Evolutionary conservation across 2,113 vertebrate genomes (phyloP), one percentile per base, ranked within the genome.

Genomic region (Indicator maculatus): DNA sequence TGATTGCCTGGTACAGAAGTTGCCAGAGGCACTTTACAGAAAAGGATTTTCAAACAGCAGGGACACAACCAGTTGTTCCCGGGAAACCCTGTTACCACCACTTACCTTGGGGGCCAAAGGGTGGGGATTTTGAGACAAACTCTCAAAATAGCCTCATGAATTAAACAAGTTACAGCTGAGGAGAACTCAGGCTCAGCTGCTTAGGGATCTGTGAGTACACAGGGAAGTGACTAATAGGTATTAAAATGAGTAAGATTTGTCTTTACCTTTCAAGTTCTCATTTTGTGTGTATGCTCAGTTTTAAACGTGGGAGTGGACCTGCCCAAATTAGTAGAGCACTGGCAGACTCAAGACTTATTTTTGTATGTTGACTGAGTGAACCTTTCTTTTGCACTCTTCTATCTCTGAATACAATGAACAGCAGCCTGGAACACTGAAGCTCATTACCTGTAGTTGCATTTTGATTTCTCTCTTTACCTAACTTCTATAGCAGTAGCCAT

Each of bases 101-200:
- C 8, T 91, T 70, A 66, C 10, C 53, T 80, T 3, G 7, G 60
- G 9, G 9, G 20, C 3, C 41, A 28, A 45, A 45, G 17, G 61
- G 41, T n/a, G 52, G 67, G 36, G 38, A 41, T 89, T 89, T 91
- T 81, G 39, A 72, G 61, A 59, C 65, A 58, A 88, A 53, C 20
- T 39, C 53, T 64, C 41, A 36, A 75, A 82, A 21, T 1, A 53
- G 39, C 76, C 53, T 72, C 50, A 81, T 83, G 30, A 74, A 71
- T n/a, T 31, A 59, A 95, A 96, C 21, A 61, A 93, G 88, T 24
- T 72, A 11, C 94, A 96, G 72, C 88, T 95, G 96, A 77, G 69
- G 53, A 83, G 3, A 11, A 47, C 18, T n/a, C 12, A 60, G 20
- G 26, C 17, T 65, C 53, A 79, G 16, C 47, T 89, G 13, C 16